Evolutionary conservation across 2,888 invertebrate species (phyloP), one percentile per base, ranked within the genome.

Genomic region (Caenorhabditis sp.): DNA sequence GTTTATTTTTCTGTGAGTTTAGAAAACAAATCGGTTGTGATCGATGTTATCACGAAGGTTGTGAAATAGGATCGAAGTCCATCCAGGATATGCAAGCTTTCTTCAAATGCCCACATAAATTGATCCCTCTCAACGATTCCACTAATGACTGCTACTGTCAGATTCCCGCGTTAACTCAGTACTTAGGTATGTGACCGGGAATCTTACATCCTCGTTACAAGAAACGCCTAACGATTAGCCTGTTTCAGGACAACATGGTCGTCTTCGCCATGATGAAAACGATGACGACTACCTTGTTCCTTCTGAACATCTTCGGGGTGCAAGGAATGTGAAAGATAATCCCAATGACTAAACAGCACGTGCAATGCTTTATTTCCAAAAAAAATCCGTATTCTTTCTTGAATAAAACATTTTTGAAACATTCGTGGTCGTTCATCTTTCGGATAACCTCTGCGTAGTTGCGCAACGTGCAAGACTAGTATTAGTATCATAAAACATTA

Each of bases 21-120:
- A 87, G 87, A 58, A 88, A 88, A 45, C 75, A 85, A 66, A 75
- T 88, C 37, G 88, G 87, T 7, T 88, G 88, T 59, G 88, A 88
- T 46, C 58, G 85, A 7, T 88, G 88, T 62, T 74, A 87, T 53
- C 76, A 72, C 22, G 82, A 85, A 9, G 84, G 81, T n/a, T 87
- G 87, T 71, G 86, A 87, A 48, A 80, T 87, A 39, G 85, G 81
- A 50, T 26, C 50, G 13, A 79, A 81, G 58, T 71, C 77, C 13
- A 80, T 78, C 22, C 82, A 81, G 17, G 87, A 82, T 58, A 65
- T 82, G 9, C 81, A 79, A 55, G 86, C 87, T 2, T 83, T 81
- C 46, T 86, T 84, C 72, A 85, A 88, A 65, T 88, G 88, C 46
- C 74, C 84, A 5, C 88, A 88, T 58, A 86, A 83, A 17, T 59